Evolutionary conservation across 2,888 invertebrate species (phyloP).

Genomic region (Lamproptera curius): DNA sequence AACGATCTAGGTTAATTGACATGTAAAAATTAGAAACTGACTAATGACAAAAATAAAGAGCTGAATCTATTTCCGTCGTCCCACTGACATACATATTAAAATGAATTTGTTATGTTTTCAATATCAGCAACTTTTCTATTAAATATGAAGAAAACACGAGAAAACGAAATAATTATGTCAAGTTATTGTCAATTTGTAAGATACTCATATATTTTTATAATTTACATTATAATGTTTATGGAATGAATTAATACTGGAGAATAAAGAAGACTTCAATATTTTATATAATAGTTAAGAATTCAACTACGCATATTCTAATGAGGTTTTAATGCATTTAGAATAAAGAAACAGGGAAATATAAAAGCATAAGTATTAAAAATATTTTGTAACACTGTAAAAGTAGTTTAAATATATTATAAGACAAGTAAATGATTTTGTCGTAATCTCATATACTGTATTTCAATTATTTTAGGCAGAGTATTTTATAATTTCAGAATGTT

Average conservation of each 20-base stretch:
- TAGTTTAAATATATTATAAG: background rate
- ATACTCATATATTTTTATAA: background rate
- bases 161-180: too few relatives aligned
- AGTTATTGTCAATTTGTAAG: background rate
- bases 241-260: background rate
- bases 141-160: too few relatives aligned
- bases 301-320: background rate
- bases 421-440: background rate
- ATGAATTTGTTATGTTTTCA: too few relatives aligned
- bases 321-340: conserved; percentile 3
- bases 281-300: background rate
- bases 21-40: background rate
- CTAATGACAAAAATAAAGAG: background rate
- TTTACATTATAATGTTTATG: background rate
- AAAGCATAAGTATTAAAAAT: background rate
- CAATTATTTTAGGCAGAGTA: conserved; percentile 18
- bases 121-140: too few relatives aligned
- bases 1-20: conserved; percentile 5
- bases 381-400: background rate
- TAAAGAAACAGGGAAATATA: background rate
- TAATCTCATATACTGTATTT: background rate
- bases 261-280: background rate
- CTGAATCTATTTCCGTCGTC: background rate
- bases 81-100: conserved; percentile 7
- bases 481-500: conserved; percentile 66